These are phyloP conservation scores for Pteria penguin DNA, from an alignment of 2,888 invertebrate genomes.

Conservation along the genomic window DNA sequence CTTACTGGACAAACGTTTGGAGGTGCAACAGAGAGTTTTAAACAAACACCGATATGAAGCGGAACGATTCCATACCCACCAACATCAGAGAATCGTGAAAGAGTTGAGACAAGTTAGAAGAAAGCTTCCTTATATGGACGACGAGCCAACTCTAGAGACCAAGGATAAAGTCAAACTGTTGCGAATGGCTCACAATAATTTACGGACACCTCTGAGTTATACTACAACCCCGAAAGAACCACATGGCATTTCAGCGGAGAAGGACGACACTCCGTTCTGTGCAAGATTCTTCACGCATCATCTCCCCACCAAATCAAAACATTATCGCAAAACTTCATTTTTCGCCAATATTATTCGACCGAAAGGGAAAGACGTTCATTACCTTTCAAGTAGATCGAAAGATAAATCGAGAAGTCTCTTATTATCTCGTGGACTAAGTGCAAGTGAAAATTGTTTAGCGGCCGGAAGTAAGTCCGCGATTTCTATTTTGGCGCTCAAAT, in stretches of 20 bases:
- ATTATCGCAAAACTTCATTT: constrained; percentile 44
- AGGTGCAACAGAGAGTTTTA: constrained; percentile 62
- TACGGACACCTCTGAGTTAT: constrained; percentile 35
- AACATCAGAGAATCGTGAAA: constrained; percentile 52
- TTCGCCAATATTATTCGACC: constrained; percentile 12
- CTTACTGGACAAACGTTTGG: constrained; percentile 55
- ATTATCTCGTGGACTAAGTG: constrained; percentile 37
- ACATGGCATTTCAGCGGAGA: constrained; percentile 56
- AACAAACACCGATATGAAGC: constrained; percentile 58
- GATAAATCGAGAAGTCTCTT: constrained; percentile 31
- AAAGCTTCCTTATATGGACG: constrained; percentile 62
- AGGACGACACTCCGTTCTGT: constrained; percentile 65
- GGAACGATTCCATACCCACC: constrained; percentile 49
- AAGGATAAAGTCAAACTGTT: constrained; percentile 40
- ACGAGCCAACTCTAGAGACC: constrained; percentile 52
- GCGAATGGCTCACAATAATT: constrained; percentile 25
- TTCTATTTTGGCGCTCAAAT: neutral
- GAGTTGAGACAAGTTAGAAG: constrained; percentile 58
- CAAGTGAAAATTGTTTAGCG: constrained; percentile 43
- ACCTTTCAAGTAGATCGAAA: constrained; percentile 27
- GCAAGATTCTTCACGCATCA: constrained; percentile 68
- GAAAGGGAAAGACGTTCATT: neutral
- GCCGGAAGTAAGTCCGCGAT: constrained; percentile 24
- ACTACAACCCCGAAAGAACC: constrained; percentile 54
- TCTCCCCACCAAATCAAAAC: constrained; percentile 64